Percentiles rank a stretch among this genome's conserved stretches.
phyloP scores from a whole-genome alignment of 2,113 vertebrate species.

The Cisticola juncidis region DNA sequence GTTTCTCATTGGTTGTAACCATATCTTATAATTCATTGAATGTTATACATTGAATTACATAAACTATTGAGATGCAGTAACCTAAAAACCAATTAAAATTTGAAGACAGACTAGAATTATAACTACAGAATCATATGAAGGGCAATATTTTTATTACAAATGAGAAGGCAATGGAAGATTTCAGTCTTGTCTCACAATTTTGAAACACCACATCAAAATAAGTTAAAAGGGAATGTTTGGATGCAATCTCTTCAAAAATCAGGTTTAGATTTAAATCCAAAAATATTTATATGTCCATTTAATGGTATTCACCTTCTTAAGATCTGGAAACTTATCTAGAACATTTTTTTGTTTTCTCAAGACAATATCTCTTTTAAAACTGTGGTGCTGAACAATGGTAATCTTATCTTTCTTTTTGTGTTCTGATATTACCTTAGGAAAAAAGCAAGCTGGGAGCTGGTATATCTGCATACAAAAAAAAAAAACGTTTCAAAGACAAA shows the following conservation, averaged over 20 bases:
- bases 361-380: neutral
- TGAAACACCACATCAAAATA: neutral
- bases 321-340: neutral
- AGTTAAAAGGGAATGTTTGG: neutral
- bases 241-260: neutral
- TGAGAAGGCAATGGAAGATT: neutral
- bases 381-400: neutral
- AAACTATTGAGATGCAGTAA: neutral
- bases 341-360: neutral
- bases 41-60: neutral
- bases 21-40: neutral
- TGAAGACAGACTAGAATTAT: neutral
- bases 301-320: neutral
- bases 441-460: neutral
- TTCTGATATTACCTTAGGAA: neutral
- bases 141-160: neutral
- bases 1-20: neutral
- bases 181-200: neutral
- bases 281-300: neutral
- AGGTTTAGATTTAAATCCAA: neutral
- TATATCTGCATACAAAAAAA: neutral
- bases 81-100: slow-evolving; percentile 1
- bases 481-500: neutral
- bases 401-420: neutral
- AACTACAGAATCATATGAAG: neutral